Conservation (phyloP, 2,797 vertebrate genomes). For the Manis pentadactyla region DNA sequence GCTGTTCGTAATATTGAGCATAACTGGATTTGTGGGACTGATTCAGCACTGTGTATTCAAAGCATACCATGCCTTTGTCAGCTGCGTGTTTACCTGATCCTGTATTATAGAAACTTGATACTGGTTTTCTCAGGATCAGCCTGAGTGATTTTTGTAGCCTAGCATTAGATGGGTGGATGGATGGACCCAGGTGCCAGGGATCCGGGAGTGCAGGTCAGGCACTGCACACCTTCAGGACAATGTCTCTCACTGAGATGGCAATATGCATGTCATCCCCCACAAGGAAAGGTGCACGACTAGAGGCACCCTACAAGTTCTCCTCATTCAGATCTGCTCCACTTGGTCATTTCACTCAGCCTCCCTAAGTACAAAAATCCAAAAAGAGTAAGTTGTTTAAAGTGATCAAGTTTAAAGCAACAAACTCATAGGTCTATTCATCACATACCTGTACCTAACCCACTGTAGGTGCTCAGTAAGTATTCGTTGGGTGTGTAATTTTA, state of each 20-base stretch:
- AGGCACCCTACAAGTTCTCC: neutral
- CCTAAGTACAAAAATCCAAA: neutral
- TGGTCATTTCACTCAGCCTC: neutral
- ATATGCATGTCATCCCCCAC: neutral
- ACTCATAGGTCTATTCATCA: neutral
- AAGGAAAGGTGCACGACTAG: neutral
- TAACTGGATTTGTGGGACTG: constrained; percentile 46
- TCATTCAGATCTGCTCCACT: neutral
- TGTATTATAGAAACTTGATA: neutral
- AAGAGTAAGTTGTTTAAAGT: neutral
- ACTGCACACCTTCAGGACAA: neutral
- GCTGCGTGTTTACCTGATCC: neutral
- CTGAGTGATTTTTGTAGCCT: neutral
- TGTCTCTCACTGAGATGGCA: neutral
- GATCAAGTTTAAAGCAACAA: neutral
- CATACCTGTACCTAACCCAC: too few relatives aligned
- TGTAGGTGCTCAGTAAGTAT: neutral
- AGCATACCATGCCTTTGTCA: neutral
- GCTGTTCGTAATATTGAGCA: constrained; percentile 63
- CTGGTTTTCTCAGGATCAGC: neutral
- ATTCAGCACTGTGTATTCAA: constrained; percentile 38
- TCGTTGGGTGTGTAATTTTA: neutral
- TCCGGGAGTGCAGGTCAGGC: neutral
- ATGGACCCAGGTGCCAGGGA: neutral
- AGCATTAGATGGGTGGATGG: neutral